These are phyloP conservation scores for Blastobasis adustella DNA, from an alignment of 2,888 invertebrate genomes.

Conservation along the genomic window DNA sequence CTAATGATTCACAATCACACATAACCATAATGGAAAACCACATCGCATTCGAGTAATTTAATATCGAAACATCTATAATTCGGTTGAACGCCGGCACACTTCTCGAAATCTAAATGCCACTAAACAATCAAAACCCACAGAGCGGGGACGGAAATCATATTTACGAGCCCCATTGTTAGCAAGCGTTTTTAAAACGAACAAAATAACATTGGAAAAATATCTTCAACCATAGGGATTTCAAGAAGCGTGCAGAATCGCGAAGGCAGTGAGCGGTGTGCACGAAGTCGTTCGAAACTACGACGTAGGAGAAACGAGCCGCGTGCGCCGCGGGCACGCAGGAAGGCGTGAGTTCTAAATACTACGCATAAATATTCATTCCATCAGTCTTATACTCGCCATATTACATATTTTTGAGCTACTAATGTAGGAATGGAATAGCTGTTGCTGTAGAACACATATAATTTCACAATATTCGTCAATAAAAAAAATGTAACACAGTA, in stretches of 20 bases:
- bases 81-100: conserved; percentile 5
- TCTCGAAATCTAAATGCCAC: background rate
- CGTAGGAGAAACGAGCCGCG: background rate
- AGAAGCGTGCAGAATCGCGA: conserved; percentile 3
- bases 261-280: conserved; percentile 8
- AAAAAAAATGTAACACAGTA: too few species aligned
- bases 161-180: conserved; percentile 14
- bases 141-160: conserved; percentile 1
- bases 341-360: too few species aligned
- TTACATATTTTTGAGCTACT: too few species aligned
- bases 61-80: conserved; percentile 17
- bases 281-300: conserved; percentile 3
- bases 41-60: conserved; percentile 34
- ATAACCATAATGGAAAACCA: conserved; percentile 23
- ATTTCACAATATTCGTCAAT: too few species aligned
- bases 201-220: conserved; percentile 1
- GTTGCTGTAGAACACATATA: too few species aligned
- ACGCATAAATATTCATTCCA: too few species aligned
- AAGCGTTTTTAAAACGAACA: conserved; percentile 25
- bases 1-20: background rate
- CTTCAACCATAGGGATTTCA: background rate
- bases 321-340: too few species aligned
- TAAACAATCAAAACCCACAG: background rate
- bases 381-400: too few species aligned
- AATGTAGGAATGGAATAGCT: too few species aligned